These are phyloP conservation scores for Matsumyia berberina DNA, from an alignment of 2,888 invertebrate species.

Conservation along the genomic window DNA sequence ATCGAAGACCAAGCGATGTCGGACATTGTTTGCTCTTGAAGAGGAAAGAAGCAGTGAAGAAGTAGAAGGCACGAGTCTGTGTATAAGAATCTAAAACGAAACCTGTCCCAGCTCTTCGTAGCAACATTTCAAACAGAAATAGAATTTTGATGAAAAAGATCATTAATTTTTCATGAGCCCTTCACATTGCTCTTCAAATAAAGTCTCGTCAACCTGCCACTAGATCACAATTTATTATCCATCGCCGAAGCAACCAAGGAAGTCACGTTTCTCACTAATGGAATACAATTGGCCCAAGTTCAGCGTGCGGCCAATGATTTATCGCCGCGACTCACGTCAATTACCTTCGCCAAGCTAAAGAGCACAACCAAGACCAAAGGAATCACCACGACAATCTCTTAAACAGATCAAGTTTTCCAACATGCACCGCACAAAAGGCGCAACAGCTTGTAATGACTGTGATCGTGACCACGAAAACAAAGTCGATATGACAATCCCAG, in stretches of 20 bases:
- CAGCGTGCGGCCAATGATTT: conserved; percentile 30
- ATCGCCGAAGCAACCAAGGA: background rate
- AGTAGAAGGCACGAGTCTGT: too few relatives aligned
- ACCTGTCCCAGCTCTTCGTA: too few relatives aligned
- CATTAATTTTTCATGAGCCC: background rate
- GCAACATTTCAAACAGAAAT: too few relatives aligned
- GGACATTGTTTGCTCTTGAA: too few relatives aligned
- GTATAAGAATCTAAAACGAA: too few relatives aligned
- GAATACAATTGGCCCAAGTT: conserved; percentile 44
- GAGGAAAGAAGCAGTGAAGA: too few relatives aligned
- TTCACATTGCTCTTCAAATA: background rate
- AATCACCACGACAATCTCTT: background rate
- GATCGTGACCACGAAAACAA: conserved; percentile 59
- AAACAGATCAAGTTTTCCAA: background rate
- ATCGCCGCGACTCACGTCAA: conserved; percentile 43
- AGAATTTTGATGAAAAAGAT: too few relatives aligned
- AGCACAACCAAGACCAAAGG: too few relatives aligned
- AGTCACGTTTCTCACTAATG: conserved; percentile 24
- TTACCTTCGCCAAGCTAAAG: background rate
- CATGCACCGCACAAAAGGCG: background rate
- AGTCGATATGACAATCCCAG: conserved; percentile 23
- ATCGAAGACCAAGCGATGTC: too few relatives aligned
- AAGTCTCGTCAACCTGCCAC: conserved; percentile 1
- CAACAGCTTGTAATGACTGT: conserved; percentile 43
- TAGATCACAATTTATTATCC: conserved; percentile 13